Conservation (phyloP, 53 echinoderm and acorn worm genomes). For the Paelopatides confundens region DNA sequence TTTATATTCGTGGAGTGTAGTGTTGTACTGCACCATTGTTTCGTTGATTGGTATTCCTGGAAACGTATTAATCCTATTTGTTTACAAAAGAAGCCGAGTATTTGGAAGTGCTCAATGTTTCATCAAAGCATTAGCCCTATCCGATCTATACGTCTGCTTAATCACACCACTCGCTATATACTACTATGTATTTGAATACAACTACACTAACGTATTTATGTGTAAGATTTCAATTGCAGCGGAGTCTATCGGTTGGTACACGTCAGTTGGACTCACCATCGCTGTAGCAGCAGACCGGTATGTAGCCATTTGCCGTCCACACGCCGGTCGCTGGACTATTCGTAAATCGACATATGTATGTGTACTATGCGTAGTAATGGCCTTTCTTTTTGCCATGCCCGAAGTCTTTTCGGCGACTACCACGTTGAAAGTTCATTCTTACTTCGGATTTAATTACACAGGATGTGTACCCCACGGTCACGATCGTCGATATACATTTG, state of each 20-base stretch:
- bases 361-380: background rate
- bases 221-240: background rate
- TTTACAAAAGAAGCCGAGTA: background rate
- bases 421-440: background rate
- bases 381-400: background rate
- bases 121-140: conserved; percentile 14
- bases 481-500: too few relatives aligned
- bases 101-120: conserved; percentile 26
- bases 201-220: background rate
- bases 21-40: background rate
- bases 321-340: background rate
- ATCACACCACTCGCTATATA: background rate
- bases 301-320: conserved; percentile 12
- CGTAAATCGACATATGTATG: background rate
- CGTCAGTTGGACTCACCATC: background rate
- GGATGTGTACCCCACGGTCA: background rate
- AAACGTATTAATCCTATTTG: conserved; percentile 6
- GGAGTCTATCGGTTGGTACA: conserved; percentile 21
- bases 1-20: background rate
- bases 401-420: background rate
- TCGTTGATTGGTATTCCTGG: conserved; percentile 17
- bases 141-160: conserved; percentile 9
- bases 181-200: background rate
- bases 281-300: conserved; percentile 20
- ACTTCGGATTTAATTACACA: background rate